Evolutionary conservation across 2,113 vertebrate species (phyloP), one percentile per base, ranked within the genome.

Genomic region (Stomatorhinus ivindoensis): DNA sequence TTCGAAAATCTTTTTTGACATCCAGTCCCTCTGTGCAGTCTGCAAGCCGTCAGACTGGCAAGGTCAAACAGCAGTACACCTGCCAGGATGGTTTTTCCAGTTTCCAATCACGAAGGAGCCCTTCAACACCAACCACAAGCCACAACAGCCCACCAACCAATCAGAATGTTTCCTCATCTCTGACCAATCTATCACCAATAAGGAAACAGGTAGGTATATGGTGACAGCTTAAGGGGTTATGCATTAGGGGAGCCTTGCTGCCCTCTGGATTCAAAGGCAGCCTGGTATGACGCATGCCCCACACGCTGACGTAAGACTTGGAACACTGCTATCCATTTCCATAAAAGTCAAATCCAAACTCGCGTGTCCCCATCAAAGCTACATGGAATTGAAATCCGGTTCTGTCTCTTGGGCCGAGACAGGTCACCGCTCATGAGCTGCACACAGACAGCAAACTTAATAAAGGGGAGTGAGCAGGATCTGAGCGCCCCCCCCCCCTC

Each of bases 11-110:
- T 39, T 39, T 13, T 76, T 80, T 80, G 73, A 80, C 31, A 42
- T 80, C 73, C 73, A 80, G 73, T 42, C 35, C 73, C 73, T 80
- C 73, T 80, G 73, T 80, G 73, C 73, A 80, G 73, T 42, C 73
- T 42, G 5, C 73, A 42, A 4, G 73, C 6, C 10, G 6, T 42
- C 73, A 80, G 73, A 42, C 35, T 42, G 73, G 13, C 35, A 80
- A 42, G 17, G 73, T 80, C 73, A 80, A 69, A 69, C 61, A 69
- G 61, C 61, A 69, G 61, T 42, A 42, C 17, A 42, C 73, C 73
- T 42, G 35, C 35, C 73, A 35, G 35, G 13, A 39, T 39, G 15
- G 13, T 76, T 76, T 76, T 76, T 80, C 73, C 31, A 80, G 10
- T 80, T 80, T 42, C 17, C 35, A 35, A 42, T 80, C 35, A 39